Evolutionary conservation across 1,140 invertebrate species (phyloP).

Genomic region (Lasioglossum albipes): DNA sequence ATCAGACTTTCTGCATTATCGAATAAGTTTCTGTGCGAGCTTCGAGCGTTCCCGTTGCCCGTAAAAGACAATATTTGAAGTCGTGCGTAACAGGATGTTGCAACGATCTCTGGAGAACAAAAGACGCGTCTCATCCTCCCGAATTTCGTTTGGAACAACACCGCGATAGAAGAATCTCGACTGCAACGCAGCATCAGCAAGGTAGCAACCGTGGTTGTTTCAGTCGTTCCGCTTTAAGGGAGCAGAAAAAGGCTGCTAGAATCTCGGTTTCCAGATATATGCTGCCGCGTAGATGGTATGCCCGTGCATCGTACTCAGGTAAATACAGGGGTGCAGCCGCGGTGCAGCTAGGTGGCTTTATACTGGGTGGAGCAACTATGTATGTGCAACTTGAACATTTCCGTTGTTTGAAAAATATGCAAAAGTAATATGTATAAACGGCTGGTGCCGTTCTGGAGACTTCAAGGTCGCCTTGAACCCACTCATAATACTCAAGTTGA

Average conservation of each 20-base stretch:
- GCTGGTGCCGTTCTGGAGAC: no score
- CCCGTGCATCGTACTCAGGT: slow-evolving; percentile 13
- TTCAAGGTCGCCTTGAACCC: no score
- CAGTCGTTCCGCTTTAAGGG: slow-evolving; percentile 28
- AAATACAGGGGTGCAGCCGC: slow-evolving; percentile 23
- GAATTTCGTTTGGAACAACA: background rate
- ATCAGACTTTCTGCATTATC: background rate
- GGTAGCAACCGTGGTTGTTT: background rate
- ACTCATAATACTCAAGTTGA: no score
- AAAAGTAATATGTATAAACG: no score
- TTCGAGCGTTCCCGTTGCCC: background rate
- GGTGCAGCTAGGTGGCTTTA: background rate
- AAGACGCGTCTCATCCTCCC: no score
- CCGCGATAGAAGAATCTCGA: no score
- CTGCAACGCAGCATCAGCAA: no score
- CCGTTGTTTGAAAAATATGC: no score
- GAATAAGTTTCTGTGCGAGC: background rate
- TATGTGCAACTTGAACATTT: no score
- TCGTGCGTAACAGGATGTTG: background rate
- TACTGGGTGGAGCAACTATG: no score
- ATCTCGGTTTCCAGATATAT: slow-evolving; percentile 36
- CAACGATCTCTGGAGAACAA: background rate
- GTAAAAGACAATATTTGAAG: background rate
- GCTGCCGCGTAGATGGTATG: slow-evolving; percentile 20
- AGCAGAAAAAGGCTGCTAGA: background rate